A percentile compares a stretch with the other conserved stretches of the same genome.
Evolutionary conservation across 2,113 vertebrate species (phyloP).

Genomic region (Oncorhynchus mykiss): DNA sequence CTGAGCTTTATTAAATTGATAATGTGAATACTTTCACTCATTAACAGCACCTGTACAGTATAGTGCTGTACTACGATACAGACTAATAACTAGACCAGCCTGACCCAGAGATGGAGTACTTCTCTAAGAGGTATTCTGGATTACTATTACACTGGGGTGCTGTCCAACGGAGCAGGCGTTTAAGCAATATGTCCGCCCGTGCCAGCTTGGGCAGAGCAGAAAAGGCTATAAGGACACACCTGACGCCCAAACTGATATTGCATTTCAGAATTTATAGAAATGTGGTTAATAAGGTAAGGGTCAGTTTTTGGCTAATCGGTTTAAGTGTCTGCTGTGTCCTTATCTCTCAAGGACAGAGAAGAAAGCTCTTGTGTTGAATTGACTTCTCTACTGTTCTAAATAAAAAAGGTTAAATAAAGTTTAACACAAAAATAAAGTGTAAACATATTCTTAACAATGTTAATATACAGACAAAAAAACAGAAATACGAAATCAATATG

Average conservation of each 20-base stretch:
- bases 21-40: background rate
- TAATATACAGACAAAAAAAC: conserved; percentile 34
- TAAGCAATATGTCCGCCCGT: background rate
- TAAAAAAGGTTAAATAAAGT: background rate
- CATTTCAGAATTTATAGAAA: too few species aligned
- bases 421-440: background rate
- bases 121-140: background rate
- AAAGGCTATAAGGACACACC: too few species aligned
- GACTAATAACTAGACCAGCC: background rate
- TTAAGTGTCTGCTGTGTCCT: too few species aligned
- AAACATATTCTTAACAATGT: conserved; percentile 20
- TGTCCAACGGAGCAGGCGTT: background rate
- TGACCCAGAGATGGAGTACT: background rate
- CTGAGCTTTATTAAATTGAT: background rate
- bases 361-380: too few species aligned
- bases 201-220: too few species aligned
- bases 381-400: too few species aligned
- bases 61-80: too few species aligned
- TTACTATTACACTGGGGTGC: background rate
- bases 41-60: background rate
- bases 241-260: too few species aligned
- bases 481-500: conserved; percentile 25
- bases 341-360: too few species aligned
- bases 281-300: too few species aligned
- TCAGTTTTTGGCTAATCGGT: too few species aligned